Evolutionary conservation across 23 tunicate genomes (phyloP), one percentile per base, ranked within the genome.

Genomic region (Trididemnum nubilum): DNA sequence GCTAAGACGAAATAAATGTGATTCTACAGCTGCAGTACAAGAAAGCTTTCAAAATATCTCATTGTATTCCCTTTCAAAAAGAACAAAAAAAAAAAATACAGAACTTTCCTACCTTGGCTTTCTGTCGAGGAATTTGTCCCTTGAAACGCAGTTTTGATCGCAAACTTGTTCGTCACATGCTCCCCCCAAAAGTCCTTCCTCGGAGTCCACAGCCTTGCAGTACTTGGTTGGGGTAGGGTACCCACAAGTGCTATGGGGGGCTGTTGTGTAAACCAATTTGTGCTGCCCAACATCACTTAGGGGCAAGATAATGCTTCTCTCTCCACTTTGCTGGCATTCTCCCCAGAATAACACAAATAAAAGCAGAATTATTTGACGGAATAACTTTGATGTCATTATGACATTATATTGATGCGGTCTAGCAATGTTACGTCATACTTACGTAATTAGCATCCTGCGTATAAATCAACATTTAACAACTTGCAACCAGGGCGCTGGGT

Each of bases 201-300:
- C 83, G 63, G 70, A 63, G 0, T 77, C 78, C n/a, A 69, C 97
- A 1, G 97, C 87, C 4, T 54, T 78, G 76, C 97, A 91, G 81
- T 81, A 91, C 24, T 35, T n/a, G 18, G 82, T 51, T 22, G 67
- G 78, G 1, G 77, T 28, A 9, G 79, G 76, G 0, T 36, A 24
- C 2, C 97, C 97, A 64, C 97, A 91, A 0, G 97, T 91, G 36
- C 44, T 73, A 35, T 67, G 69, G 5, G 73, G 57, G 9, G 84
- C 78, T 0, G 83, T 81, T 1, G 87, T 85, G 24, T 38, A 70
- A 35, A 91, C 70, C 7, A 59, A 59, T 34, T 85, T 91, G 57
- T 35, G 81, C 39, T 75, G 76, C 0, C 83, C 97, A 22, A 91
- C 83, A 71, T 91, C 58, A 19, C 9, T 2, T 38, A 67, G 38